phyloP scores from a whole-genome alignment of 1,140 invertebrate species.

The Leptinotarsa texana region DNA sequence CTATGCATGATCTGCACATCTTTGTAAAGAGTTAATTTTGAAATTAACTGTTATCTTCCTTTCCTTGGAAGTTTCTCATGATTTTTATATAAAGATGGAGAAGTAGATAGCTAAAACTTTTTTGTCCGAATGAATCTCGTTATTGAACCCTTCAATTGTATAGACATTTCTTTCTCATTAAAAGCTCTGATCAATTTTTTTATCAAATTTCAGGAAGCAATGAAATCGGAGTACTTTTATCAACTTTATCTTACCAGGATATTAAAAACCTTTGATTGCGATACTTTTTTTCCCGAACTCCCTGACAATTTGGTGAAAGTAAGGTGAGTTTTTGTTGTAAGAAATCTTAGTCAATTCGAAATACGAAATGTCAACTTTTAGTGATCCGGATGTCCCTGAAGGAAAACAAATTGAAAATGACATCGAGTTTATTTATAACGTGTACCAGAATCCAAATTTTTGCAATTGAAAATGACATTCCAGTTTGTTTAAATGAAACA shows the following conservation, averaged over 20 bases:
- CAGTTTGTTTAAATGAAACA: neutral
- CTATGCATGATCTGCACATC: too few species aligned
- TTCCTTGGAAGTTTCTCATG: too few species aligned
- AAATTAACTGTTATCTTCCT: too few species aligned
- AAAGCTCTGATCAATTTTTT: neutral
- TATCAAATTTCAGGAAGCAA: slow-evolving; percentile 65
- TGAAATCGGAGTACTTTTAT: slow-evolving; percentile 71
- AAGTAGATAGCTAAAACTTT: too few species aligned
- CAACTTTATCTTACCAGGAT: slow-evolving; percentile 87
- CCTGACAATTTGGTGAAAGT: slow-evolving; percentile 64
- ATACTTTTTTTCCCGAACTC: slow-evolving; percentile 85
- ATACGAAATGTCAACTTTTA: slow-evolving; percentile 46
- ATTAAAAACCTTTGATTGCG: slow-evolving; percentile 79
- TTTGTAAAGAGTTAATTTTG: too few species aligned
- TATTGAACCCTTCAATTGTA: too few species aligned
- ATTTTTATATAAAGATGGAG: too few species aligned
- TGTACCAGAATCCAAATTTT: slow-evolving; percentile 65
- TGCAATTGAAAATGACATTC: neutral
- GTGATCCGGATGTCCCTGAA: slow-evolving; percentile 64
- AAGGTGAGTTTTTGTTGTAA: slow-evolving; percentile 52
- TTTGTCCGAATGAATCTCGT: too few species aligned
- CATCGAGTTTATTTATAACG: slow-evolving; percentile 72
- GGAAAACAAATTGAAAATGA: slow-evolving; percentile 75
- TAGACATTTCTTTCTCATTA: too few species aligned
- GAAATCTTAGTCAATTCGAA: neutral